phyloP scores from a whole-genome alignment of 2,888 invertebrate genomes.

The Eupelmus urozonus region DNA sequence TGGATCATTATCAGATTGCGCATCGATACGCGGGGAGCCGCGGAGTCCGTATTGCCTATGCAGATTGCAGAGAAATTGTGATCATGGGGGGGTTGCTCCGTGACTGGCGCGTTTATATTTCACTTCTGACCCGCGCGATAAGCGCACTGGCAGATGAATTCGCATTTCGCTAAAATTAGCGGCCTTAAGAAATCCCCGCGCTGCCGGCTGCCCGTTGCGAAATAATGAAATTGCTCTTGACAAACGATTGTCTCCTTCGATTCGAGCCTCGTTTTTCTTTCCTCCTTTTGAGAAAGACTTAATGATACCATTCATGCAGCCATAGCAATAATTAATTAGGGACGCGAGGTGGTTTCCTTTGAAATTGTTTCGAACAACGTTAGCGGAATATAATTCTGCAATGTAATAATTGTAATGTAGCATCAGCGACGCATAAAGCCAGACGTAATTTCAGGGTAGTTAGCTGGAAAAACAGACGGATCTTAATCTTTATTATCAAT shows the following conservation, averaged over 20 bases:
- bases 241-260: conserved; percentile 34
- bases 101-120: conserved; percentile 14
- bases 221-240: conserved; percentile 51
- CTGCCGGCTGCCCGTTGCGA: conserved; percentile 22
- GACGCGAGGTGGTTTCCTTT: conserved; percentile 1
- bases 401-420: background rate
- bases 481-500: conserved; percentile 12
- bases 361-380: conserved; percentile 25
- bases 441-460: background rate
- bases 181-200: conserved; percentile 16
- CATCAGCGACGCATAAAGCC: background rate
- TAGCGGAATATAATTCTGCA: background rate
- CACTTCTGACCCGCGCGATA: conserved; percentile 11
- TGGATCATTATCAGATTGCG: conserved; percentile 42
- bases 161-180: conserved; percentile 38
- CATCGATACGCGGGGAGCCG: no score
- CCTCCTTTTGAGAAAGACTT: conserved; percentile 27
- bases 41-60: conserved; percentile 27
- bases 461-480: background rate
- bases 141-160: conserved; percentile 37
- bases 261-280: background rate
- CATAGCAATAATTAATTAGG: conserved; percentile 31
- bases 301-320: conserved; percentile 17
- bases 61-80: conserved; percentile 49
- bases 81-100: background rate